Evolutionary conservation across 2,888 invertebrate genomes (phyloP).

Genomic region (Polydrusus cervinus): DNA sequence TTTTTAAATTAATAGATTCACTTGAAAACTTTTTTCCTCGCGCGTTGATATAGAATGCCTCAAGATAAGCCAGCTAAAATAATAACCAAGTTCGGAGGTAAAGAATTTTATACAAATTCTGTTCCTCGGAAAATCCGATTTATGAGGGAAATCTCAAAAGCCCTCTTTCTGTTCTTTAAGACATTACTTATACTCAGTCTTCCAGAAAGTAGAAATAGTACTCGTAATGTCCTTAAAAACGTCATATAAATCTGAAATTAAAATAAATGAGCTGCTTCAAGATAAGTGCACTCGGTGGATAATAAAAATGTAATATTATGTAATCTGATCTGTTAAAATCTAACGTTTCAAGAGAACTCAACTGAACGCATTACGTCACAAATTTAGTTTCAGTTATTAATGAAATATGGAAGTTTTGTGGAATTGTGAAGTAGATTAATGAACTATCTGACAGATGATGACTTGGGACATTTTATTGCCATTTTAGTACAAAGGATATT

Average conservation of each 20-base stretch:
- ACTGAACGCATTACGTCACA: conserved; percentile 27
- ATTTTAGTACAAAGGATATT: conserved; percentile 15
- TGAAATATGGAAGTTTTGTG: conserved; percentile 27
- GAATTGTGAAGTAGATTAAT: conserved; percentile 31
- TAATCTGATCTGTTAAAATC: conserved; percentile 35
- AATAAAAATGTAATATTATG: conserved; percentile 50
- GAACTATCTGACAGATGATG: conserved; percentile 19
- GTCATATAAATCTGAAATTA: conserved; percentile 53
- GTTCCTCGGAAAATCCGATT: conserved; percentile 42
- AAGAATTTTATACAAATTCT: conserved; percentile 33
- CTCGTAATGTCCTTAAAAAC: conserved; percentile 48
- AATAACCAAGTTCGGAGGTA: conserved; percentile 22
- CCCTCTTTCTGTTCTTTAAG: conserved; percentile 39
- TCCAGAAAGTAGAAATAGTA: conserved; percentile 52
- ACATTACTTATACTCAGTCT: conserved; percentile 51
- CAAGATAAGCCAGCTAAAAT: background rate
- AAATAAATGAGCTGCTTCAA: conserved; percentile 51
- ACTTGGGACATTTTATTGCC: conserved; percentile 33
- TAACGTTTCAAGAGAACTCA: conserved; percentile 20
- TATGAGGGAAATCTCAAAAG: conserved; percentile 44
- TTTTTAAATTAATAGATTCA: background rate
- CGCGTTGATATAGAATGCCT: background rate
- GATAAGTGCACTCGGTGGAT: conserved; percentile 44
- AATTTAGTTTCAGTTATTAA: conserved; percentile 28
- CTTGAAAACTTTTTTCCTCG: background rate